phyloP scores from a whole-genome alignment of 2,113 vertebrate genomes.

The Anseranas semipalmata region DNA sequence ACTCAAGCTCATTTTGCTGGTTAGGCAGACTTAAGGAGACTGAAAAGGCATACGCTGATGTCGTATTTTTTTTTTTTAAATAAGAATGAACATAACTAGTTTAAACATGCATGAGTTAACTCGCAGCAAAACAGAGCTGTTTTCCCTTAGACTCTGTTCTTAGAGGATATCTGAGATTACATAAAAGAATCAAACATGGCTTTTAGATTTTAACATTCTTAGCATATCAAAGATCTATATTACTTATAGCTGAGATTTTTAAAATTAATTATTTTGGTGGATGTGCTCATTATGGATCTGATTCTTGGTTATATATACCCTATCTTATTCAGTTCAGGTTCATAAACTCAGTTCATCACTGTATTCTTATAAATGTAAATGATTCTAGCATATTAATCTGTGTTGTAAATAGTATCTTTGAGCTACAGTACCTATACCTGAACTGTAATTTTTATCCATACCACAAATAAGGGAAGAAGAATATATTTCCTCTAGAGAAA shows the following conservation, averaged over 20 bases:
- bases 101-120: neutral
- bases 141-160: neutral
- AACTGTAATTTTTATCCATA: slow-evolving; percentile 2
- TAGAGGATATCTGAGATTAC: neutral
- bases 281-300: neutral
- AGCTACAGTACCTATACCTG: neutral
- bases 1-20: neutral
- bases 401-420: slow-evolving; percentile 30
- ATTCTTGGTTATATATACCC: neutral
- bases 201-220: neutral
- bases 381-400: slow-evolving; percentile 12
- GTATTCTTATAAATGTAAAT: neutral
- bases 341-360: neutral
- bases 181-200: neutral
- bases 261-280: slow-evolving; percentile 21
- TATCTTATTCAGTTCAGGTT: neutral
- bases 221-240: neutral
- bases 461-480: neutral
- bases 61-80: neutral
- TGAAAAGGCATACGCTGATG: neutral
- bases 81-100: neutral
- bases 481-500: neutral
- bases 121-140: neutral
- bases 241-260: slow-evolving; percentile 17
- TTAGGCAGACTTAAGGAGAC: neutral